These are phyloP conservation scores for Xestia rhomboidea DNA, from an alignment of 2,888 invertebrate genomes.

Conservation along the genomic window DNA sequence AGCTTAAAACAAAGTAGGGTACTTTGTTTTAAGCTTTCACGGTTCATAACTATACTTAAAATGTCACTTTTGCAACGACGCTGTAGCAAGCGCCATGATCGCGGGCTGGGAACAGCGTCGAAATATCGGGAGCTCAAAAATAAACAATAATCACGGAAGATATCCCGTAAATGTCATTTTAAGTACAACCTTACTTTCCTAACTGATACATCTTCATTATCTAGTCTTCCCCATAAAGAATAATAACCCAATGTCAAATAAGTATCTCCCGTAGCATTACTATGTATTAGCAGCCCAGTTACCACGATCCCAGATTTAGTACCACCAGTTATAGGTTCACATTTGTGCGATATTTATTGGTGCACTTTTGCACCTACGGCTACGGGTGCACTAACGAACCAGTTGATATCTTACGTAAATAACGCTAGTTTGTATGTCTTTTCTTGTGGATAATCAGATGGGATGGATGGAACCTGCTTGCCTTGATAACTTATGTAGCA, in stretches of 20 bases:
- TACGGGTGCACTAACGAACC: constrained; percentile 75
- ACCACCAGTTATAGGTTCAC: constrained; percentile 71
- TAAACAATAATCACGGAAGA: no score
- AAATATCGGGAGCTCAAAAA: no score
- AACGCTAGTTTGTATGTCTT: constrained; percentile 62
- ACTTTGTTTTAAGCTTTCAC: no score
- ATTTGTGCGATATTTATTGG: constrained; percentile 75
- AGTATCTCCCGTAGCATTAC: constrained; percentile 50
- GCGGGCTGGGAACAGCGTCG: no score
- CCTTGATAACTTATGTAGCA: constrained; percentile 56
- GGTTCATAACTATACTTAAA: no score
- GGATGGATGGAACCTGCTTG: constrained; percentile 56
- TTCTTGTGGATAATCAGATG: constrained; percentile 57
- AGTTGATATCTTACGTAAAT: constrained; percentile 69
- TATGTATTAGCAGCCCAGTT: constrained; percentile 70
- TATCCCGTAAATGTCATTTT: no score
- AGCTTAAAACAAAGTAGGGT: no score
- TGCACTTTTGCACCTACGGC: constrained; percentile 74
- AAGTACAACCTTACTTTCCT: not conserved
- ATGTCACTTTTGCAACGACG: no score
- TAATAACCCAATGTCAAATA: constrained; percentile 22
- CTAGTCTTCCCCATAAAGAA: not conserved
- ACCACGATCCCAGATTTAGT: constrained; percentile 74
- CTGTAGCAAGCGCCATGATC: no score
- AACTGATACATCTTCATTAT: constrained; percentile 7